Evolutionary conservation across 1,140 invertebrate species (phyloP).

Genomic region (Oreohelix idahoensis): DNA sequence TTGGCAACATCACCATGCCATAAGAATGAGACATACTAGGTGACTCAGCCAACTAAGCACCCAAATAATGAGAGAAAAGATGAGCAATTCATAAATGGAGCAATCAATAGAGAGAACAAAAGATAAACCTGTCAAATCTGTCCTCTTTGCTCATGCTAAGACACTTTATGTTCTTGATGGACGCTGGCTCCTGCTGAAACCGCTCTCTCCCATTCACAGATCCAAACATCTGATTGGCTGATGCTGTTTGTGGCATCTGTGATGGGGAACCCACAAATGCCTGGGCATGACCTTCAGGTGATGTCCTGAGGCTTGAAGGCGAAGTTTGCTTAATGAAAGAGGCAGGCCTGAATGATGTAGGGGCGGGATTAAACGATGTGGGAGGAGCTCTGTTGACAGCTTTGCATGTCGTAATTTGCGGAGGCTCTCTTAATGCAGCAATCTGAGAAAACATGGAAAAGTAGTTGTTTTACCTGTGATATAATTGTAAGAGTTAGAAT

Average conservation of each 20-base stretch:
- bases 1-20: too few relatives aligned
- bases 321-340: neutral
- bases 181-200: slow-evolving; percentile 54
- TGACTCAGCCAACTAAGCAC: too few relatives aligned
- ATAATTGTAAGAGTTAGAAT: too few relatives aligned
- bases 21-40: too few relatives aligned
- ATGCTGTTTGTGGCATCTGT: neutral
- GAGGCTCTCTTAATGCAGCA: slow-evolving; percentile 57
- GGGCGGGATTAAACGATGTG: neutral
- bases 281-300: slow-evolving; percentile 29
- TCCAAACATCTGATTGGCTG: neutral
- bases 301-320: neutral
- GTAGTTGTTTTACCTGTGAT: too few relatives aligned
- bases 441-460: slow-evolving; percentile 60
- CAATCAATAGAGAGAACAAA: neutral
- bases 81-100: neutral
- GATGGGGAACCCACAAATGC: neutral
- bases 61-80: too few relatives aligned
- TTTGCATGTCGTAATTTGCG: slow-evolving; percentile 57
- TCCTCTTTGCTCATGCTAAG: slow-evolving; percentile 48
- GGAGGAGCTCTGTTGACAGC: slow-evolving; percentile 56
- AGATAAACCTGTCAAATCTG: neutral
- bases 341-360: neutral
- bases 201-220: neutral
- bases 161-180: slow-evolving; percentile 66